phyloP scores from a whole-genome alignment of 1,140 invertebrate species.

The Drosophila fuyamai region DNA sequence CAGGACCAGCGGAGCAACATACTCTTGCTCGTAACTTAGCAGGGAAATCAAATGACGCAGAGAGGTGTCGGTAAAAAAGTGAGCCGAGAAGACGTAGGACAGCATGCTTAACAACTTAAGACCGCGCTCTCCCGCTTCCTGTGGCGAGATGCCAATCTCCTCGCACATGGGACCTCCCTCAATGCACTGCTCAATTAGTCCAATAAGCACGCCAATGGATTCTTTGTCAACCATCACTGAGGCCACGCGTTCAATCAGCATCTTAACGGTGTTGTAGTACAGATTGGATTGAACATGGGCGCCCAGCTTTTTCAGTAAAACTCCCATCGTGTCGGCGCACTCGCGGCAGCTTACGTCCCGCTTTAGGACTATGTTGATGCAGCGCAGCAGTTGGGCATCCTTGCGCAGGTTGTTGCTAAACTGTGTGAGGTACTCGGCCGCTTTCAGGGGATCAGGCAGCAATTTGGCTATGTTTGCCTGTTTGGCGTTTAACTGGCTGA shows the following conservation, averaged over 20 bases:
- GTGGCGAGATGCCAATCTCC: constrained; percentile 91
- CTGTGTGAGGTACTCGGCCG: constrained; percentile 95
- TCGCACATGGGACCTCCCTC: constrained; percentile 84
- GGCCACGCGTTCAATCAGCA: constrained; percentile 96
- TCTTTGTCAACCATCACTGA: constrained; percentile 97
- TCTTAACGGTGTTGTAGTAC: constrained; percentile 98
- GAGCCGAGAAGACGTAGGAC: constrained; percentile 95
- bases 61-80: constrained; percentile 95
- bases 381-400: constrained; percentile 91
- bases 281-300: constrained; percentile 97
- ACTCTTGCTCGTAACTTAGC: constrained; percentile 92
- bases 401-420: constrained; percentile 93
- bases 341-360: constrained; percentile 95
- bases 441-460: constrained; percentile 96
- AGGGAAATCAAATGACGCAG: constrained; percentile 92
- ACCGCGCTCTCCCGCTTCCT: constrained; percentile 93
- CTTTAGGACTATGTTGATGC: constrained; percentile 94
- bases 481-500: constrained; percentile 89
- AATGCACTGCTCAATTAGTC: constrained; percentile 84
- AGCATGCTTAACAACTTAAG: constrained; percentile 91
- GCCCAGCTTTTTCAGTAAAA: constrained; percentile 96
- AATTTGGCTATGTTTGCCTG: constrained; percentile 80
- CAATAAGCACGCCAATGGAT: constrained; percentile 90
- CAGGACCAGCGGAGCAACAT: constrained; percentile 92
- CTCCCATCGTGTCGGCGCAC: constrained; percentile 91